Conservation (phyloP, 2,797 vertebrate genomes). For the Limnodromus scolopaceus region DNA sequence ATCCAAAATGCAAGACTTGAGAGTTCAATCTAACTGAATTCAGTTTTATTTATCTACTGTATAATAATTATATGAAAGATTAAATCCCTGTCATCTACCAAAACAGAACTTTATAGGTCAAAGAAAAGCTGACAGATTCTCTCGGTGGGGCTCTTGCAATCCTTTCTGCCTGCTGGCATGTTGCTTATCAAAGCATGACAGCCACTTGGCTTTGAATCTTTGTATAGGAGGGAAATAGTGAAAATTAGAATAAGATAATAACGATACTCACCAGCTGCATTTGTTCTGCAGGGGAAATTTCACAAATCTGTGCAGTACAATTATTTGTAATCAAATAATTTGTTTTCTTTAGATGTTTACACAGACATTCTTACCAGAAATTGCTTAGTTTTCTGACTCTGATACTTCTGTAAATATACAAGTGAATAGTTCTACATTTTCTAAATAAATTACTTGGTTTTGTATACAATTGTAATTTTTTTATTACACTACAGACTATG, state of each 20-base stretch:
- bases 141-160: background rate
- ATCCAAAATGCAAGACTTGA: background rate
- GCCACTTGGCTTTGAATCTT: slow-evolving; percentile 14
- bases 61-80: background rate
- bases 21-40: background rate
- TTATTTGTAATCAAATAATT: slow-evolving; percentile 31
- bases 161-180: slow-evolving; percentile 30
- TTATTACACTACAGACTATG: background rate
- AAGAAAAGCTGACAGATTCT: slow-evolving; percentile 23
- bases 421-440: slow-evolving; percentile 14
- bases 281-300: slow-evolving; percentile 25
- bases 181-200: slow-evolving; percentile 39
- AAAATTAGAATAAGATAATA: slow-evolving; percentile 9
- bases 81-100: background rate
- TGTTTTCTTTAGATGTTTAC: slow-evolving; percentile 32
- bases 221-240: background rate
- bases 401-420: background rate
- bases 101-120: slow-evolving; percentile 32
- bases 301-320: background rate
- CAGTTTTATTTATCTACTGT: background rate
- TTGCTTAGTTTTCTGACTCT: background rate
- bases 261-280: slow-evolving; percentile 7
- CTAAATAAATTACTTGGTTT: slow-evolving; percentile 47
- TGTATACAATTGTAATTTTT: background rate
- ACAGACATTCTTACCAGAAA: slow-evolving; percentile 14